Conservation (phyloP, 2,797 vertebrate genomes). For the Halcyon badia region DNA sequence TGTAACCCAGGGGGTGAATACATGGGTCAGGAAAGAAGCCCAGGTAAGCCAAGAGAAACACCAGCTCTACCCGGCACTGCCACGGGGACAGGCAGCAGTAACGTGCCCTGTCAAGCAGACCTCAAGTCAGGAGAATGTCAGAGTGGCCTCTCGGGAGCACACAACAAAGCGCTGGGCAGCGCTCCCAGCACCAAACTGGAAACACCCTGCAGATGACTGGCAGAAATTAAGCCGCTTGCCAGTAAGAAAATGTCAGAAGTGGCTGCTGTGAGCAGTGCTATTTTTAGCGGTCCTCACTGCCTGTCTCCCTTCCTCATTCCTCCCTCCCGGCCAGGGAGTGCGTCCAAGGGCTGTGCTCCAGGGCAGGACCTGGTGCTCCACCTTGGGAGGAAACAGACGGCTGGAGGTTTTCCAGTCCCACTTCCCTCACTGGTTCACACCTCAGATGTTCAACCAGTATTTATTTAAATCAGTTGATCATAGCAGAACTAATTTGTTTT, state of each 20-base stretch:
- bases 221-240: background rate
- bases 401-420: background rate
- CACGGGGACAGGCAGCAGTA: fast-evolving
- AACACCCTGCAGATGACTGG: fast-evolving
- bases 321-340: fast-evolving
- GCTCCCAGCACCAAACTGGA: fast-evolving
- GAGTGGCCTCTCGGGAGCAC: fast-evolving
- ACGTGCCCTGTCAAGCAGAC: background rate
- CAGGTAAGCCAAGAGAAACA: background rate
- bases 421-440: background rate
- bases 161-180: fast-evolving
- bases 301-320: background rate
- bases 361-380: background rate
- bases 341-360: background rate
- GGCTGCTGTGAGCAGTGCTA: background rate
- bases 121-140: fast-evolving
- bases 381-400: fast-evolving
- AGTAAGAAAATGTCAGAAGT: background rate
- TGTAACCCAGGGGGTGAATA: fast-evolving
- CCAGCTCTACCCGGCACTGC: fast-evolving
- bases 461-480: conserved; percentile 30
- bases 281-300: fast-evolving
- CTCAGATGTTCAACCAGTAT: background rate
- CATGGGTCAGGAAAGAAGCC: background rate
- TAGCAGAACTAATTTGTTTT: conserved; percentile 23